A percentile compares a stretch with the other conserved stretches of the same genome.
phyloP scores from a whole-genome alignment of 2,797 vertebrate genomes.

The Arremon aurantiirostris region DNA sequence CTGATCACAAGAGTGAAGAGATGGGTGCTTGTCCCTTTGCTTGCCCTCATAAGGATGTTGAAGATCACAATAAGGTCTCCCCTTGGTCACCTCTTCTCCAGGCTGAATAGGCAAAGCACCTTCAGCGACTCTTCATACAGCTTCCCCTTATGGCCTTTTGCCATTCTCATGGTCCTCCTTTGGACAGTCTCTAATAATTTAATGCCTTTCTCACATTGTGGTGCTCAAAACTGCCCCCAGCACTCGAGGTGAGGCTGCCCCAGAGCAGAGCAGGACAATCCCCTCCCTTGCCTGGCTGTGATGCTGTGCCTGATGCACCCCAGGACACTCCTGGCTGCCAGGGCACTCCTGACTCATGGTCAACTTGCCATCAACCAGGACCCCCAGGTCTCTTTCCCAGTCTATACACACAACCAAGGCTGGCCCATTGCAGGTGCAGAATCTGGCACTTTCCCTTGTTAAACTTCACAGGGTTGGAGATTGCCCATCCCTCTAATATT shows the following conservation, averaged over 20 bases:
- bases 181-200: too few species aligned
- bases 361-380: accelerated
- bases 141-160: background rate
- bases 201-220: background rate
- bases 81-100: background rate
- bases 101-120: background rate
- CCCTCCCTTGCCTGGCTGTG: accelerated
- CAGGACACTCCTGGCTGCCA: background rate
- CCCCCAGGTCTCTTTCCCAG: background rate
- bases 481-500: background rate
- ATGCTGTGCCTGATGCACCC: background rate
- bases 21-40: too few species aligned
- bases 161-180: background rate
- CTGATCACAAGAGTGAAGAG: too few species aligned
- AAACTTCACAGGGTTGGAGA: too few species aligned
- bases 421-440: background rate
- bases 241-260: accelerated
- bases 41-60: background rate
- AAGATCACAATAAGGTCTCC: background rate
- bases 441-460: background rate
- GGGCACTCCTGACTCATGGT: accelerated
- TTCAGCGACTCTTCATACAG: accelerated
- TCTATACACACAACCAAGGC: background rate
- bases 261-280: background rate
- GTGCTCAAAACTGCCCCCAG: accelerated